Percentiles rank a stretch among this genome's conserved stretches.
Conservation (phyloP, 2,797 vertebrate species). For the Periophthalmus magnuspinnatus region DNA sequence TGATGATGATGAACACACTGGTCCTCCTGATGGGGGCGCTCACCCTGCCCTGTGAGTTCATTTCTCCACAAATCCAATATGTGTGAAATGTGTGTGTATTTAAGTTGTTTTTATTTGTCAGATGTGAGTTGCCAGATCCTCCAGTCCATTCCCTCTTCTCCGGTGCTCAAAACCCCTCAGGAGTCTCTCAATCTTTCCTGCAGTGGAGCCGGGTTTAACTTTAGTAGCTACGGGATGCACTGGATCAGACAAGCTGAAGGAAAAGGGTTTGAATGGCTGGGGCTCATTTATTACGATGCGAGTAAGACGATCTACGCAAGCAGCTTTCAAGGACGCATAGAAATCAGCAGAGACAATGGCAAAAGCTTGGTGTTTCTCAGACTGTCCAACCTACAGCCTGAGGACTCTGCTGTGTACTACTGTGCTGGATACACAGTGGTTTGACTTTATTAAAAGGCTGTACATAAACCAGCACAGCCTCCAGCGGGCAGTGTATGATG, state of each 20-base stretch:
- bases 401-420: too few relatives aligned
- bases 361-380: slow-evolving; percentile 6
- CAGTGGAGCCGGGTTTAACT: neutral
- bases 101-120: neutral
- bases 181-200: slow-evolving; percentile 8
- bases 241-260: slow-evolving; percentile 18
- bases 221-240: neutral
- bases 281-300: neutral
- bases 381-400: slow-evolving; percentile 22
- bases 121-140: slow-evolving; percentile 24
- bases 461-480: neutral
- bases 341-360: slow-evolving; percentile 4
- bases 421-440: too few relatives aligned
- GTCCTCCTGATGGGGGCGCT: neutral
- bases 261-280: slow-evolving; percentile 13
- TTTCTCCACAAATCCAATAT: neutral
- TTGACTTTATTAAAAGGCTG: neutral
- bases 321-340: neutral
- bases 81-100: neutral
- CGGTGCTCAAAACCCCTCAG: slow-evolving; percentile 28
- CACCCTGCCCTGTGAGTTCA: neutral
- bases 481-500: neutral
- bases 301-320: neutral
- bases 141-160: slow-evolving; percentile 38
- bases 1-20: neutral